Conservation (phyloP, 2,888 invertebrate genomes). For the Dusona sp. region DNA sequence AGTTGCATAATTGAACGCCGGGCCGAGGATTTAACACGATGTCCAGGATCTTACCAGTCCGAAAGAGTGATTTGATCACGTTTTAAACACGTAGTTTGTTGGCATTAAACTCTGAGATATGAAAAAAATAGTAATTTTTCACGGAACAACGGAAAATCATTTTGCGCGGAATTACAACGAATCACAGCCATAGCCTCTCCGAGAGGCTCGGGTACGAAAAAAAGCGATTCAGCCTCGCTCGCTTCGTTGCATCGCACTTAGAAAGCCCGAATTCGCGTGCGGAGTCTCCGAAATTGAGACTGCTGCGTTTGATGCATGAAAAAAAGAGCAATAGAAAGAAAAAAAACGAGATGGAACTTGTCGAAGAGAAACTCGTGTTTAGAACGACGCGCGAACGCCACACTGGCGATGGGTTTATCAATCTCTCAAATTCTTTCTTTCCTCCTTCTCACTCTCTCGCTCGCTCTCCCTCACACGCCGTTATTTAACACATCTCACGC, state of each 20-base stretch:
- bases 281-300: constrained; percentile 27
- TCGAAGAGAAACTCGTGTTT: constrained; percentile 52
- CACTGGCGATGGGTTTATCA: constrained; percentile 17
- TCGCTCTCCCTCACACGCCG: neutral
- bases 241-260: constrained; percentile 10
- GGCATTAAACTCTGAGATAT: neutral
- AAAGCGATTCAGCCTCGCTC: constrained; percentile 13
- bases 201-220: constrained; percentile 20
- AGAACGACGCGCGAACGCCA: constrained; percentile 52
- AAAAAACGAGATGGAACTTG: constrained; percentile 23
- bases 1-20: constrained; percentile 73
- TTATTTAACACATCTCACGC: constrained; percentile 56
- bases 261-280: neutral
- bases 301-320: constrained; percentile 7
- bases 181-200: constrained; percentile 38
- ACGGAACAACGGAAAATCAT: constrained; percentile 54
- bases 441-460: neutral
- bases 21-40: constrained; percentile 52
- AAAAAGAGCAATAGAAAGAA: constrained; percentile 1
- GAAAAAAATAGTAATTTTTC: constrained; percentile 43
- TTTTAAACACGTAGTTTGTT: constrained; percentile 32
- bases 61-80: constrained; percentile 71
- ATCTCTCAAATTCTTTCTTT: constrained; percentile 10
- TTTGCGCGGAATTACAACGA: constrained; percentile 35
- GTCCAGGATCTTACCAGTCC: constrained; percentile 1